Percentiles rank a stretch among this genome's conserved stretches.
Evolutionary conservation across 2,888 invertebrate species (phyloP).

Genomic region (Hemaris fuciformis): DNA sequence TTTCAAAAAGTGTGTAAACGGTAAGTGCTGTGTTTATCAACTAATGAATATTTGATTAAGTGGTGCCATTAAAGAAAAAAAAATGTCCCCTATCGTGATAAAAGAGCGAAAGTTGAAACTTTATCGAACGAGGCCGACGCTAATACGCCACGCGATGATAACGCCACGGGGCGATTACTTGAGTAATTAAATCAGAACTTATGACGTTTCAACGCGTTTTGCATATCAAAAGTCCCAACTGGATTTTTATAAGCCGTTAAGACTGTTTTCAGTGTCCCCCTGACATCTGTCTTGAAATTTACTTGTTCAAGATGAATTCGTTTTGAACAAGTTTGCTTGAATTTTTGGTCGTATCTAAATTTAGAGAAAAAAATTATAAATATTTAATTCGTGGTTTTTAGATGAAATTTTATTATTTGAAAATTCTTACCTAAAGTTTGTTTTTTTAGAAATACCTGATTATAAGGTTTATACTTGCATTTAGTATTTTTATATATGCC

Average conservation of each 20-base stretch:
- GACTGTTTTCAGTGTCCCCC: not conserved
- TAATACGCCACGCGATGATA: constrained; percentile 69
- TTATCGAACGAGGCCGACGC: constrained; percentile 52
- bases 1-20: not conserved
- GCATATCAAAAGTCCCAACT: constrained; percentile 10
- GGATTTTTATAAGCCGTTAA: not conserved
- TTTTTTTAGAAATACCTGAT: no score
- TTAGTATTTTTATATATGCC: no score
- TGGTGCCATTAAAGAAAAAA: constrained; percentile 34
- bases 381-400: no score
- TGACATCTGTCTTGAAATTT: not conserved
- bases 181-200: constrained; percentile 56
- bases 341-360: no score
- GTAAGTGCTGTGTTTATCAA: constrained; percentile 24
- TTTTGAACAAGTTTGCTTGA: not conserved
- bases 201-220: constrained; percentile 17
- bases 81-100: constrained; percentile 17
- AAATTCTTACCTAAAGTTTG: no score
- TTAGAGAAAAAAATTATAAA: no score
- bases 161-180: constrained; percentile 52
- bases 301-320: not conserved
- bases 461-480: no score
- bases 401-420: no score
- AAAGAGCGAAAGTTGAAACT: constrained; percentile 12
- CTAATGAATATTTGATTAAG: constrained; percentile 51